These are phyloP conservation scores for Miichthys miiuy DNA, from an alignment of 2,797 vertebrate species.

Conservation along the genomic window DNA sequence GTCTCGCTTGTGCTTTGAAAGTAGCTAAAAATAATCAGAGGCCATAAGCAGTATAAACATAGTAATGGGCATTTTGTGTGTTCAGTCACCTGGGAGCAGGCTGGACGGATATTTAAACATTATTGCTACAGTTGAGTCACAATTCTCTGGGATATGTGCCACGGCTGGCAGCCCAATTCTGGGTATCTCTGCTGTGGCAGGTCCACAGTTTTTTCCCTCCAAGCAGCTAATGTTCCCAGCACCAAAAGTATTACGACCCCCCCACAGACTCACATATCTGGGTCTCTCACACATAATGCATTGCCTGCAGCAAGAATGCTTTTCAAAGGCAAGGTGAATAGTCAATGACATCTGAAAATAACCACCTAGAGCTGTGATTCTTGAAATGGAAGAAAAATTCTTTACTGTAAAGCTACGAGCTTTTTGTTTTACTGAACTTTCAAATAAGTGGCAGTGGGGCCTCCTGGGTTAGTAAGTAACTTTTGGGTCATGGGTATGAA, in stretches of 20 bases:
- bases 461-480: not conserved
- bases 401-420: conserved; percentile 24
- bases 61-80: conserved; percentile 53
- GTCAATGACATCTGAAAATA: conserved; percentile 81
- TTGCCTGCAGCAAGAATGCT: conserved; percentile 70
- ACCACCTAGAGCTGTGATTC: conserved; percentile 67
- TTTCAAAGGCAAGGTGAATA: conserved; percentile 75
- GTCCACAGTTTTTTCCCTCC: conserved; percentile 63
- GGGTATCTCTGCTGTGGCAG: conserved; percentile 74
- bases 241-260: conserved; percentile 66
- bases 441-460: conserved; percentile 1
- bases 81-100: conserved; percentile 66
- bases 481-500: conserved; percentile 2
- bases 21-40: conserved; percentile 49
- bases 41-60: conserved; percentile 44
- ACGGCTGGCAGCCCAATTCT: conserved; percentile 73
- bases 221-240: conserved; percentile 69
- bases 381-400: conserved; percentile 45
- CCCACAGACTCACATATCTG: conserved; percentile 69
- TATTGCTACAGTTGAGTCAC: conserved; percentile 68
- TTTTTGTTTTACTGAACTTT: conserved; percentile 45
- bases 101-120: conserved; percentile 64
- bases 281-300: conserved; percentile 77
- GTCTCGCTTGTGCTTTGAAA: conserved; percentile 38
- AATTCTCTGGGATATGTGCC: conserved; percentile 72